Percentiles rank a stretch among this genome's conserved stretches.
Conservation (phyloP, 2,888 invertebrate genomes). For the Punctoribates punctum region DNA sequence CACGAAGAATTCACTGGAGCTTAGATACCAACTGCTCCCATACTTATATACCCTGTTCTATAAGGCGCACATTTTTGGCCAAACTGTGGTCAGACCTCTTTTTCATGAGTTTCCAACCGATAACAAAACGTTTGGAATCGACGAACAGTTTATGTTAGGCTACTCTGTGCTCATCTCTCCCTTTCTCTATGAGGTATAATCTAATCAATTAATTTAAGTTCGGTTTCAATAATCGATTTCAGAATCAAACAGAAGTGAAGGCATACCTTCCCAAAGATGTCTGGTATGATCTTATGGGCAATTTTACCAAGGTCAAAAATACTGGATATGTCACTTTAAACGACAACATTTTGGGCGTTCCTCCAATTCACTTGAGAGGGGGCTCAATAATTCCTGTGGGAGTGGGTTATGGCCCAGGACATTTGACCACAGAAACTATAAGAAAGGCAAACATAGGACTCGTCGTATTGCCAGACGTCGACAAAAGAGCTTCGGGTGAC, state of each 20-base stretch:
- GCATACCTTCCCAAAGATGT: conserved; percentile 64
- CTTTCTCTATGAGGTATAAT: conserved; percentile 56
- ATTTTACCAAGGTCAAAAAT: background rate
- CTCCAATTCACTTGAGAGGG: conserved; percentile 33
- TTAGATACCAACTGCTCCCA: conserved; percentile 70
- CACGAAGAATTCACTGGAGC: conserved; percentile 62
- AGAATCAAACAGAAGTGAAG: conserved; percentile 46
- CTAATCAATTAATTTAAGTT: background rate
- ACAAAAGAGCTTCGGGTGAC: conserved; percentile 45
- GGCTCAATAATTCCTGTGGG: conserved; percentile 31
- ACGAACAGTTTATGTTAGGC: conserved; percentile 75
- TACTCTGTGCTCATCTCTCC: conserved; percentile 69
- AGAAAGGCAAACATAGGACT: background rate
- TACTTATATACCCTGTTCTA: conserved; percentile 76
- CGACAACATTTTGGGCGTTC: background rate
- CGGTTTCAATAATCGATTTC: conserved; percentile 15
- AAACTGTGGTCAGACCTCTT: conserved; percentile 72
- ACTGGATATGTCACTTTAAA: background rate
- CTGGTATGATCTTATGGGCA: conserved; percentile 60
- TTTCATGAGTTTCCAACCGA: conserved; percentile 60
- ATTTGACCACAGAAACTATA: background rate
- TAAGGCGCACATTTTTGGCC: conserved; percentile 66
- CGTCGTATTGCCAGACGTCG: conserved; percentile 37
- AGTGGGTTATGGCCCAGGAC: background rate
- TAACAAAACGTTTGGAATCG: conserved; percentile 63